phyloP scores from a whole-genome alignment of 2,888 invertebrate genomes.

The Patella ulyssiponensis region DNA sequence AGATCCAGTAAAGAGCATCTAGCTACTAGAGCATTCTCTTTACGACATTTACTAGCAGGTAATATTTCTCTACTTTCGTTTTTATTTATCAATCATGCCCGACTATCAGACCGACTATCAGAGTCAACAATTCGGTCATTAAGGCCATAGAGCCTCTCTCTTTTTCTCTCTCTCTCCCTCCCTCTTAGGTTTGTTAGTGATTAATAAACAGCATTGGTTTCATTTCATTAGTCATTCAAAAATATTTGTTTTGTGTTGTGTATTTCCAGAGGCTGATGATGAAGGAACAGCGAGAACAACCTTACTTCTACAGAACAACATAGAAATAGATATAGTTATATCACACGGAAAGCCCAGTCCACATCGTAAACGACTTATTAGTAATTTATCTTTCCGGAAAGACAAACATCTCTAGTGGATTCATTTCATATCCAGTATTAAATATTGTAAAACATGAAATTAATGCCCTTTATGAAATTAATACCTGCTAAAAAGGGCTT shows the following conservation, averaged over 20 bases:
- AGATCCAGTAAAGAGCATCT: conserved; percentile 74
- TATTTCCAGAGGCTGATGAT: background rate
- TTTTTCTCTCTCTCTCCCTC: too few relatives aligned
- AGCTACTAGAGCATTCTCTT: conserved; percentile 72
- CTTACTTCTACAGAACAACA: conserved; percentile 48
- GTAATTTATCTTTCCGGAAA: conserved; percentile 44
- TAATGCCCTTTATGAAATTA: too few relatives aligned
- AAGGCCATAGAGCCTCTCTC: too few relatives aligned
- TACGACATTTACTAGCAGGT: conserved; percentile 74
- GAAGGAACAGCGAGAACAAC: background rate
- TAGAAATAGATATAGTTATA: conserved; percentile 53
- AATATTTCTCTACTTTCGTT: conserved; percentile 24
- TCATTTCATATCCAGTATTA: background rate
- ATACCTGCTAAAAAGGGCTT: too few relatives aligned
- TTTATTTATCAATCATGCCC: background rate
- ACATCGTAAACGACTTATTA: conserved; percentile 30
- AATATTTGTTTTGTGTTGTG: background rate
- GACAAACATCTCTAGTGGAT: conserved; percentile 32
- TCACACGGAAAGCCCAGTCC: conserved; percentile 46
- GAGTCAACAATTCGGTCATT: too few relatives aligned
- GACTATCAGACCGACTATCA: too few relatives aligned
- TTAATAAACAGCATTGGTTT: background rate
- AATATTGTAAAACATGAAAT: too few relatives aligned
- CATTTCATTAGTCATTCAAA: background rate
- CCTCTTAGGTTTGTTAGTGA: too few relatives aligned